These are phyloP conservation scores for Silurus meridionalis DNA, from an alignment of 2,113 vertebrate genomes.

Conservation along the genomic window DNA sequence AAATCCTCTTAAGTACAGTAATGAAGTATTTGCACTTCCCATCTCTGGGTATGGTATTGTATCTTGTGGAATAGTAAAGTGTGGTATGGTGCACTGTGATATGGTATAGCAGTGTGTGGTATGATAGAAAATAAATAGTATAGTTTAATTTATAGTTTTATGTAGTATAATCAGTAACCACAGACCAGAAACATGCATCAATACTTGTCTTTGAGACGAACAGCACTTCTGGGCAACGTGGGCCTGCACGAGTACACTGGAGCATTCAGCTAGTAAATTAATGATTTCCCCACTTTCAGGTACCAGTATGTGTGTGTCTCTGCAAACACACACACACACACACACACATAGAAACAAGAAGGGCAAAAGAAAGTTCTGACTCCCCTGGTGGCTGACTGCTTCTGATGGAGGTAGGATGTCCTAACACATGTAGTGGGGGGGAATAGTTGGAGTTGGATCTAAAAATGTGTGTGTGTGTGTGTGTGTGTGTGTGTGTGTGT, in stretches of 20 bases:
- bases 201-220: not conserved
- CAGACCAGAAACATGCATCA: not conserved
- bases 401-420: constrained; percentile 25
- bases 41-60: not conserved
- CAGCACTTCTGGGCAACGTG: not conserved
- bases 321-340: not conserved
- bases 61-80: not conserved
- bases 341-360: not conserved
- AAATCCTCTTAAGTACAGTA: too few relatives aligned
- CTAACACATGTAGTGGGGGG: constrained; percentile 25
- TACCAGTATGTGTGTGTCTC: constrained; percentile 6
- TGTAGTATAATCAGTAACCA: not conserved
- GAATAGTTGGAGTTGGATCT: constrained; percentile 4
- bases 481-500: constrained; percentile 44
- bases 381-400: constrained; percentile 7
- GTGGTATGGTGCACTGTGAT: not conserved
- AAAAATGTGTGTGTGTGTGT: constrained; percentile 18
- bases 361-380: constrained; percentile 9
- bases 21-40: too few relatives aligned
- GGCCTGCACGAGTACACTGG: not conserved
- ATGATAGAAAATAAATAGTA: not conserved
- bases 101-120: not conserved
- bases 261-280: not conserved
- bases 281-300: not conserved
- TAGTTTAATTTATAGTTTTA: not conserved